Evolutionary conservation across 2,888 invertebrate genomes (phyloP), one percentile per base, ranked within the genome.

Genomic region (Stenurella melanura): DNA sequence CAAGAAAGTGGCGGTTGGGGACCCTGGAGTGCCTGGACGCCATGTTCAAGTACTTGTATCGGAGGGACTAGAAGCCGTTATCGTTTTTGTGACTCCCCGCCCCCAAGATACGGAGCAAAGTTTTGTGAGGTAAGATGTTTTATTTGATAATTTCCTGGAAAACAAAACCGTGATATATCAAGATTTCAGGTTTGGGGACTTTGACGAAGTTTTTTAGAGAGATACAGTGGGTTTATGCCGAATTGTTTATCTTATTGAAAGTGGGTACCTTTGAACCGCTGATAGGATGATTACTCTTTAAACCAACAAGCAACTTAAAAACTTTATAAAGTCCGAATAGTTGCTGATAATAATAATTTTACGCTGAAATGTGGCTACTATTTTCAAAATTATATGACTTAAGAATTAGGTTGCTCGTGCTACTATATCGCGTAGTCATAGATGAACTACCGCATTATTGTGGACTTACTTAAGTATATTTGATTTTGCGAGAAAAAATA

Each of bases 81-180:
- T 89, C 92, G 97, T 82, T 95, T 96, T 90, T 97, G 97, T 87
- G 96, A 97, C 88, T 95, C 94, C 0, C 97, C 97, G 0, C 95
- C 96, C 0, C 97, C 97, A 0, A 92, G 95, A 58, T 96, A 96
- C 86, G 97, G 97, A 0, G 96, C 96, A 12, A 95, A 95, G 88
- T 97, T 95, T 89, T 97, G 97, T 86, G 94, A 96, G 93, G 96
- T 96, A 90, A 88, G 87, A 50, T 50, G n/a, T 19, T 61, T n/a
- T 17, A 30, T 56, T 68, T 56, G 68, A 56, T 56, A 54, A 30
- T 68, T 68, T 30, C 69, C 11, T 10, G 18, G 69, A 30, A 56
- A 68, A 69, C 38, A 38, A 38, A 21, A 58, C 58, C 21, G 58
- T 10, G 50, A 50, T n/a, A 26, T 54, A 67, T 67, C 67, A 54